Conservation (phyloP, 2,797 vertebrate species). For the Sylvia borin region DNA sequence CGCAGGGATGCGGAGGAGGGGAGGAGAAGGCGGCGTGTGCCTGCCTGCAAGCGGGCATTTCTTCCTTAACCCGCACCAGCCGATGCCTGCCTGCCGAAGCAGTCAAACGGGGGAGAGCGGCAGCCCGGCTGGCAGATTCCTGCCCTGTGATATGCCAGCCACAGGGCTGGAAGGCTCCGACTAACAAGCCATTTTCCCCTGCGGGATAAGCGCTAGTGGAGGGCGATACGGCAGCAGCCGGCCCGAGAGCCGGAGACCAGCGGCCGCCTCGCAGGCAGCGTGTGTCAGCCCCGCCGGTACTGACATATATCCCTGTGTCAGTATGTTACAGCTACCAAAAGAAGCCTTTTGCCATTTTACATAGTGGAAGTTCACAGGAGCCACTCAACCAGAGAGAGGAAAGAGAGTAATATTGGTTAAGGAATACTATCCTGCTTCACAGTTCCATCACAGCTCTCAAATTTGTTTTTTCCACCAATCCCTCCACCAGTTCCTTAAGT, state of each 20-base stretch:
- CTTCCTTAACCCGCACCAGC: neutral
- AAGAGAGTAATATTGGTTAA: neutral
- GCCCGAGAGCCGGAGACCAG: too few relatives aligned
- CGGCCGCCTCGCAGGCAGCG: conserved; percentile 52
- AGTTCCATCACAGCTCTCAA: neutral
- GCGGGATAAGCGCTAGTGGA: conserved; percentile 74
- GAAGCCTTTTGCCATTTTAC: neutral
- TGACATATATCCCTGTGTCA: too few relatives aligned
- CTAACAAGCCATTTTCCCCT: conserved; percentile 87
- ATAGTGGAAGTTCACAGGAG: accelerated
- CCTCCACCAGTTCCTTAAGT: neutral
- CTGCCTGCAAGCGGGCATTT: neutral
- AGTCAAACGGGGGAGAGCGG: conserved; percentile 28
- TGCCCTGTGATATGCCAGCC: conserved; percentile 76
- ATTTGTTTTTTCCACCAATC: neutral
- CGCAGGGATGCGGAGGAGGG: neutral
- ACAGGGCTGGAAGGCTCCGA: conserved; percentile 79
- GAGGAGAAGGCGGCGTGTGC: neutral
- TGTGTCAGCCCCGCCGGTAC: conserved; percentile 69
- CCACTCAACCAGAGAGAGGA: too few relatives aligned
- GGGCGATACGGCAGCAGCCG: conserved; percentile 63
- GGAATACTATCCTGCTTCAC: neutral
- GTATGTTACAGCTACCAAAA: too few relatives aligned
- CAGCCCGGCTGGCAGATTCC: conserved; percentile 52
- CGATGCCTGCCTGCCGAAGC: conserved; percentile 26